Conservation (phyloP, 2,888 invertebrate species). For the Eilema sororculum region DNA sequence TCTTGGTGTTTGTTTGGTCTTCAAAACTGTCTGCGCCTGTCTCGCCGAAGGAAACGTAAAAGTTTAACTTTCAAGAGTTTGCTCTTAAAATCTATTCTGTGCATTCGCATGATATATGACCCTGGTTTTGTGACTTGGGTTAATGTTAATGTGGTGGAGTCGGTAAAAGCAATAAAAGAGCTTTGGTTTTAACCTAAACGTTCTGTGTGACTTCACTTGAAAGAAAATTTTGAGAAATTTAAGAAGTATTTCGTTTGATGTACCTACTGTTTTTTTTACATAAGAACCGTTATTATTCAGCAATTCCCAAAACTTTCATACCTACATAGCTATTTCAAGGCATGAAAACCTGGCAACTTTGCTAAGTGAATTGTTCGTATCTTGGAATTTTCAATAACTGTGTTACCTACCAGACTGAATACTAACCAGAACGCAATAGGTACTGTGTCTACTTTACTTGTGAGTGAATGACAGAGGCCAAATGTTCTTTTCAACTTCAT, state of each 20-base stretch:
- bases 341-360: neutral
- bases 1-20: conserved; percentile 1
- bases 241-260: neutral
- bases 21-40: neutral
- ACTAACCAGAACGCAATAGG: neutral
- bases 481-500: neutral
- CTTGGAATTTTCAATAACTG: conserved; percentile 2
- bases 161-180: conserved; percentile 13
- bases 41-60: conserved; percentile 14
- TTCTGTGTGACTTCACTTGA: too few relatives aligned
- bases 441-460: neutral
- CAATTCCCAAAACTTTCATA: neutral
- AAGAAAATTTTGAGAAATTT: too few relatives aligned
- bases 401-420: neutral
- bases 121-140: conserved; percentile 25
- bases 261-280: neutral
- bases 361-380: neutral
- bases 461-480: neutral
- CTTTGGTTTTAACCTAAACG: neutral
- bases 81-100: conserved; percentile 32
- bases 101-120: conserved; percentile 29
- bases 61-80: conserved; percentile 16
- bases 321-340: neutral
- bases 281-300: neutral
- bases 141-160: conserved; percentile 7